Evolutionary conservation across 1,140 invertebrate genomes (phyloP).

Genomic region (Dendrolimus punctatus): DNA sequence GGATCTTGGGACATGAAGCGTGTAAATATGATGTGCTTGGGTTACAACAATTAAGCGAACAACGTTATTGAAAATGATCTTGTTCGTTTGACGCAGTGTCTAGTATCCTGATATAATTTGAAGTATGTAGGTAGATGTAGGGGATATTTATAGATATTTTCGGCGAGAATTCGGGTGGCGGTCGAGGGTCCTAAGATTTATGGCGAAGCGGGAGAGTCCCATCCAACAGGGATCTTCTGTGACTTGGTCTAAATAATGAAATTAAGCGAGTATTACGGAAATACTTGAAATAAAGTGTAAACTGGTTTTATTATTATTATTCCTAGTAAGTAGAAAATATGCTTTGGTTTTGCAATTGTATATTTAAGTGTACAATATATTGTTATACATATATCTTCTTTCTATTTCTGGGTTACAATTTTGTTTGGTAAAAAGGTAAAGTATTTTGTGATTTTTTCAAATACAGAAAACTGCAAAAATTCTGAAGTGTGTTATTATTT

Average conservation of each 20-base stretch:
- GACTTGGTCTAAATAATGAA: slow-evolving; percentile 1
- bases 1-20: too few species aligned
- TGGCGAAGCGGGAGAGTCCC: slow-evolving; percentile 64
- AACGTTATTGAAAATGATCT: not conserved
- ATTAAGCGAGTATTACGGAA: not conserved
- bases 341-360: too few species aligned
- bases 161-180: slow-evolving; percentile 65
- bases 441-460: too few species aligned
- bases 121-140: slow-evolving; percentile 59
- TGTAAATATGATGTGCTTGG: too few species aligned
- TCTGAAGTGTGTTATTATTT: too few species aligned
- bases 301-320: too few species aligned
- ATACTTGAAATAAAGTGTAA: not conserved
- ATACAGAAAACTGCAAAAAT: too few species aligned
- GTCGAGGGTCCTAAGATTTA: slow-evolving; percentile 69
- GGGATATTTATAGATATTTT: slow-evolving; percentile 70
- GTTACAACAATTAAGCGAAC: not conserved
- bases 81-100: not conserved
- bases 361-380: too few species aligned
- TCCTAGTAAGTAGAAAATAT: too few species aligned
- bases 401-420: too few species aligned
- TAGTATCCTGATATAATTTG: slow-evolving; percentile 54
- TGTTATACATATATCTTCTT: too few species aligned
- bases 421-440: too few species aligned
- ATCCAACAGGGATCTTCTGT: slow-evolving; percentile 58